These are phyloP conservation scores for Chrysolina haemoptera DNA, from an alignment of 2,888 invertebrate species.

Conservation along the genomic window DNA sequence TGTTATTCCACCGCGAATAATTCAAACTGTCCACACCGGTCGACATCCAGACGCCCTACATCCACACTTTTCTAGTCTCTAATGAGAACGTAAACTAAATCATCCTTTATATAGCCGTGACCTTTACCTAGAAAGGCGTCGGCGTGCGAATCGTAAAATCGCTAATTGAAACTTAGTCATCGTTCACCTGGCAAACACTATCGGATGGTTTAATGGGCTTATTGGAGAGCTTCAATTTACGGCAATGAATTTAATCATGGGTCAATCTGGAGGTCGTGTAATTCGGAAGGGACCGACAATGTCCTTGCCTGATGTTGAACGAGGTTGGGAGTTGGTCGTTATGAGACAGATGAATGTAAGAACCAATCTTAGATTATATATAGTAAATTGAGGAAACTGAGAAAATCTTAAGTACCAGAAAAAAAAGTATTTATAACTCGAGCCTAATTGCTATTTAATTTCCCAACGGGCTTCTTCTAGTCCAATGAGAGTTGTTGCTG, in stretches of 20 bases:
- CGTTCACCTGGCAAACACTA: slow-evolving; percentile 3
- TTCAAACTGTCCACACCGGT: neutral
- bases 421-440: too few relatives aligned
- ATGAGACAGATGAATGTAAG: too few relatives aligned
- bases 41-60: slow-evolving; percentile 2
- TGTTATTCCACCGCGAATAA: neutral
- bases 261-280: slow-evolving; percentile 7
- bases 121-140: slow-evolving; percentile 4
- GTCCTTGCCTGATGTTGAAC: too few relatives aligned
- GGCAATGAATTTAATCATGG: slow-evolving; percentile 8
- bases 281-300: neutral
- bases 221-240: slow-evolving; percentile 7
- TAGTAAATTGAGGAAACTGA: too few relatives aligned
- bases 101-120: slow-evolving; percentile 11
- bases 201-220: slow-evolving; percentile 1
- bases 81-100: slow-evolving; percentile 4
- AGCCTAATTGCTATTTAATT: too few relatives aligned
- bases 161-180: slow-evolving; percentile 19
- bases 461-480: too few relatives aligned
- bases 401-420: too few relatives aligned
- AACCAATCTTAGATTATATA: too few relatives aligned
- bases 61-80: neutral
- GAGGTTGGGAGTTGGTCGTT: too few relatives aligned
- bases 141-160: slow-evolving; percentile 2
- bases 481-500: too few relatives aligned